These are phyloP conservation scores for Ochropleura plecta DNA, from an alignment of 2,888 invertebrate genomes.

Conservation along the genomic window DNA sequence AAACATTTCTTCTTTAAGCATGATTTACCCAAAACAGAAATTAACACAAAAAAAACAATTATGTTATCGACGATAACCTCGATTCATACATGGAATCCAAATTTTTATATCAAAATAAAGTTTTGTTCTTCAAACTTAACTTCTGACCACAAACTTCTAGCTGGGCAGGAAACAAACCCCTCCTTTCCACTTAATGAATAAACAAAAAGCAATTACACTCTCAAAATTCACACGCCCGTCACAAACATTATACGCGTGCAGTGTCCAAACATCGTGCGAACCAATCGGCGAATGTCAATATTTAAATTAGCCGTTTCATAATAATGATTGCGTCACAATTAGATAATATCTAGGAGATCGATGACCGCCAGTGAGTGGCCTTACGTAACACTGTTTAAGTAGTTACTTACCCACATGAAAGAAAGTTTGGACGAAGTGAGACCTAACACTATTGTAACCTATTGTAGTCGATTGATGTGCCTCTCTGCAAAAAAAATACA, in stretches of 20 bases:
- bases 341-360: constrained; percentile 82
- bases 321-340: constrained; percentile 82
- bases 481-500: constrained; percentile 41
- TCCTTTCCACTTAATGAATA: constrained; percentile 31
- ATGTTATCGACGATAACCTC: not conserved
- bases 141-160: not conserved
- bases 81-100: not conserved
- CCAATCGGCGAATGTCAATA: constrained; percentile 76
- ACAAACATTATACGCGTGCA: constrained; percentile 50
- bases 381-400: constrained; percentile 77
- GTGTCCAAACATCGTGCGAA: constrained; percentile 43
- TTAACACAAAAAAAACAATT: not conserved
- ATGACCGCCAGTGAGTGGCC: constrained; percentile 78
- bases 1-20: not conserved
- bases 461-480: constrained; percentile 47
- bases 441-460: constrained; percentile 49
- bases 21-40: not conserved
- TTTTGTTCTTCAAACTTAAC: not conserved
- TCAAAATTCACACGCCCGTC: constrained; percentile 55
- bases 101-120: no score
- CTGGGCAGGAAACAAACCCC: constrained; percentile 10
- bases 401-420: constrained; percentile 72
- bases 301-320: constrained; percentile 77
- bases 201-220: constrained; percentile 44
- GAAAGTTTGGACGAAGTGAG: constrained; percentile 71